Evolutionary conservation across 1,140 invertebrate genomes (phyloP).

Genomic region (Eufriesea mexicana): DNA sequence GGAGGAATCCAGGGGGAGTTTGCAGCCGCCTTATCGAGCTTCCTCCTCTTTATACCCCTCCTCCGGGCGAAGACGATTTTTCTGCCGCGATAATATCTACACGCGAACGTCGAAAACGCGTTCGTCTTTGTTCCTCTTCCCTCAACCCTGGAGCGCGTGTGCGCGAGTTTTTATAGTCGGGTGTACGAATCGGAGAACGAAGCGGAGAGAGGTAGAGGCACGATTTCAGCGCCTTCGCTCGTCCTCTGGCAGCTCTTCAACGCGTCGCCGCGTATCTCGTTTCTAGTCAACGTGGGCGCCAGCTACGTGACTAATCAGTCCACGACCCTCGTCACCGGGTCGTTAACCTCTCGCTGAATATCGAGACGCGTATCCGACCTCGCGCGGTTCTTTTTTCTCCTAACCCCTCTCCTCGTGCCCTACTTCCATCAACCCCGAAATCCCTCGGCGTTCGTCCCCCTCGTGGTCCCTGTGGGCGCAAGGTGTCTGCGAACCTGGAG

Average conservation of each 20-base stretch:
- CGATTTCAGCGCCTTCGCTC: not conserved
- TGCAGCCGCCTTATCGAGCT: not conserved
- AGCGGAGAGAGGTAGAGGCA: not conserved
- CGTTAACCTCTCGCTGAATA: slow-evolving; percentile 47
- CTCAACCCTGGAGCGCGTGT: too few relatives aligned
- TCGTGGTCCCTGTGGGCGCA: not conserved
- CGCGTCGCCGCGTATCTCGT: slow-evolving; percentile 52
- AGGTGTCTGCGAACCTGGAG: too few relatives aligned
- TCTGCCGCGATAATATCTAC: too few relatives aligned
- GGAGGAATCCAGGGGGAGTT: not conserved
- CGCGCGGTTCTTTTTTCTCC: not conserved
- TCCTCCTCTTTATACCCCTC: not conserved
- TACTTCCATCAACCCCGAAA: not conserved
- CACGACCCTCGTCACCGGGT: slow-evolving; percentile 58
- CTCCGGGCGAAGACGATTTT: too few relatives aligned
- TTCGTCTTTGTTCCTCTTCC: too few relatives aligned
- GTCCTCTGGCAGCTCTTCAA: slow-evolving; percentile 31
- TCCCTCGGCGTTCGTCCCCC: not conserved
- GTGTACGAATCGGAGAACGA: too few relatives aligned
- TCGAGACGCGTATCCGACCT: not conserved
- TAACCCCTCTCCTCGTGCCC: not conserved
- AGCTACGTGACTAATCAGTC: slow-evolving; percentile 65
- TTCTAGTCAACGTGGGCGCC: slow-evolving; percentile 60
- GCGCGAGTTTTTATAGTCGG: not conserved
- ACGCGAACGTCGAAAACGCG: too few relatives aligned